Conservation (phyloP, 2,113 vertebrate species). For the Recurvirostra avosetta region DNA sequence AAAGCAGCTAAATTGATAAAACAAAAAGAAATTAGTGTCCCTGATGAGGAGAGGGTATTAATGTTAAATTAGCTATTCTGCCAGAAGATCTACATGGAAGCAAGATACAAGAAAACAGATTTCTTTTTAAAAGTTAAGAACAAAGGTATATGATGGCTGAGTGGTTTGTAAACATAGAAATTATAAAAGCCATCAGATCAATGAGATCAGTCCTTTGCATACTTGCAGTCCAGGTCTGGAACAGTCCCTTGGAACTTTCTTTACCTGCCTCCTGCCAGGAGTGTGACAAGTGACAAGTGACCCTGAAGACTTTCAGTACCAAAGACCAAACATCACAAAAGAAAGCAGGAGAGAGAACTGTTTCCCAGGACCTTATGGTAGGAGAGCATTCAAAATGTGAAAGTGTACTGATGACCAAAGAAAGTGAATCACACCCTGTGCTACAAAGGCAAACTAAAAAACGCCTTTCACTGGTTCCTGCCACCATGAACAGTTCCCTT, state of each 20-base stretch:
- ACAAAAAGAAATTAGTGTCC: not conserved
- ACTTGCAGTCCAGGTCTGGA: not conserved
- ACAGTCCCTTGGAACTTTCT: not conserved
- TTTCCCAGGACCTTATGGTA: not conserved
- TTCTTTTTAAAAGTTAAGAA: too few relatives aligned
- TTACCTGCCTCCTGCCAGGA: not conserved
- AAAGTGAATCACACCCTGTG: not conserved
- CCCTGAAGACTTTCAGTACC: not conserved
- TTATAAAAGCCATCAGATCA: not conserved
- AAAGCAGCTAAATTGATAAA: not conserved
- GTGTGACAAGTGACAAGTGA: fast-evolving
- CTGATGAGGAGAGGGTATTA: not conserved
- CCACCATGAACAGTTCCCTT: not conserved
- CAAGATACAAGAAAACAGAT: not conserved
- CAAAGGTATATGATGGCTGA: not conserved
- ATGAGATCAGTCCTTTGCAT: not conserved
- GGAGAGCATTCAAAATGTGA: not conserved
- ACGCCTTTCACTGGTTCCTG: not conserved
- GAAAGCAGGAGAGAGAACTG: not conserved
- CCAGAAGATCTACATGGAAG: not conserved
- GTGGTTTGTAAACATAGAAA: not conserved
- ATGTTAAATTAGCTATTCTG: not conserved
- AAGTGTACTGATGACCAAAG: not conserved
- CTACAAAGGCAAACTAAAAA: not conserved
- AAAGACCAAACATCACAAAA: not conserved